Percentiles rank a stretch among this genome's conserved stretches.
Evolutionary conservation across 2,888 invertebrate species (phyloP).

Genomic region (Cephus spinipes): DNA sequence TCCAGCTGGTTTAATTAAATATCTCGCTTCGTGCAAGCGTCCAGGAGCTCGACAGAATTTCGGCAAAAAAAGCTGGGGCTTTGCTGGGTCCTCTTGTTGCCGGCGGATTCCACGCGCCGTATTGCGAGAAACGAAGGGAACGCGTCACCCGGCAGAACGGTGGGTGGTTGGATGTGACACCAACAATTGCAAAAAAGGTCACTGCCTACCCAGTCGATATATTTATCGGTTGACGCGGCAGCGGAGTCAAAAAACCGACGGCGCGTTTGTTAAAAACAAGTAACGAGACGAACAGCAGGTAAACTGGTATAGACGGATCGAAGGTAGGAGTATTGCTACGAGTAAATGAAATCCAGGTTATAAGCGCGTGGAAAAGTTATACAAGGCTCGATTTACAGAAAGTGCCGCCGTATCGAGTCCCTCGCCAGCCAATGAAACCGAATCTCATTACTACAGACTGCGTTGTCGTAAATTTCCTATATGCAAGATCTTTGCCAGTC

Average conservation of each 20-base stretch:
- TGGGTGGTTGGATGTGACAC: slow-evolving; percentile 3
- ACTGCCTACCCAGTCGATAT: background rate
- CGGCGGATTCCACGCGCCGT: background rate
- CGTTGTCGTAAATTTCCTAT: background rate
- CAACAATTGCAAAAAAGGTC: background rate
- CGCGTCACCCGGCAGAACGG: background rate
- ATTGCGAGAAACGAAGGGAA: background rate
- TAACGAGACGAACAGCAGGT: background rate
- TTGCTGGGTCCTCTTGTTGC: background rate
- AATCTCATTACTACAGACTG: background rate
- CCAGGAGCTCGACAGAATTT: background rate
- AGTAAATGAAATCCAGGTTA: background rate
- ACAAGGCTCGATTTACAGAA: background rate
- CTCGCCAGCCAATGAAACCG: background rate
- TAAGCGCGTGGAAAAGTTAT: background rate
- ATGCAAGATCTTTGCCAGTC: background rate
- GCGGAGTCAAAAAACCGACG: background rate
- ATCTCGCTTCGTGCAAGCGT: background rate
- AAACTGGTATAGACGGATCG: background rate
- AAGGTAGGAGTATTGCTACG: background rate
- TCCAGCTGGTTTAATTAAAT: slow-evolving; percentile 5
- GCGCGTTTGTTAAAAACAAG: background rate
- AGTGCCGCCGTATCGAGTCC: background rate
- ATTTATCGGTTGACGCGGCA: background rate
- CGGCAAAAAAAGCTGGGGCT: background rate